Base-by-base conservation (phyloP, 2,797 vertebrate species). In the Schizothorax lantsangensis region DNA sequence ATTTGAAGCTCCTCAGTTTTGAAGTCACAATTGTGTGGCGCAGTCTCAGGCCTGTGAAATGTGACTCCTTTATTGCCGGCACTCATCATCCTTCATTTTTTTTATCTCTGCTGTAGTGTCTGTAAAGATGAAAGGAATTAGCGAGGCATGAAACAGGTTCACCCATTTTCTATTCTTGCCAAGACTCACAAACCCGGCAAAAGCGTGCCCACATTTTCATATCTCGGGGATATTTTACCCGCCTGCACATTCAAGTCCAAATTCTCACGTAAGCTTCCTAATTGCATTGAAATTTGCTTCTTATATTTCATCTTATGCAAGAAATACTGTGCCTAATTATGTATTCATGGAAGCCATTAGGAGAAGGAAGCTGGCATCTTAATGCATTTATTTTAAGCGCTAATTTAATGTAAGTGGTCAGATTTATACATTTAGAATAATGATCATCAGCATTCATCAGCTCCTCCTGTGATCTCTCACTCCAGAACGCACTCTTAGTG, bases 341-440 rank as follows among this genome's bases (percentile, higher is more conserved):
- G 78, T 84, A 88, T 85, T 82, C 79, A 84, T 83, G 82, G 43
- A 74, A 83, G 71, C 79, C 79, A 82, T 86, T 80, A 86, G 69
- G 87, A 88, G 71, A 88, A 83, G 84, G 83, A 74, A 71, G 87
- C 68, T 91, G 83, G 86, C 88, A 80, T 92, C 86, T 89, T 91
- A 92, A 93, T 90, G 86, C 57, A 23, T 82, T 78, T 87, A 88
- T 89, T 92, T 93, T 89, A 92, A 89, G 84, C 86, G 90, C 92
- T 92, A 92, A 93, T 93, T 93, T 93, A 91, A 92, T 89, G 91
- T 92, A 94, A 94, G 92, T 90, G 93, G 88, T 91, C 91, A 92
- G 90, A 93, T 93, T 94, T 91, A 91, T 93, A 92, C 90, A 89
- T 94, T 93, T 92, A 91, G 88, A 93, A 91, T 93, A 92, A 94